Percentiles rank a stretch among this genome's conserved stretches.
phyloP scores from a whole-genome alignment of 2,797 vertebrate species.

The Xerus rutilus region DNA sequence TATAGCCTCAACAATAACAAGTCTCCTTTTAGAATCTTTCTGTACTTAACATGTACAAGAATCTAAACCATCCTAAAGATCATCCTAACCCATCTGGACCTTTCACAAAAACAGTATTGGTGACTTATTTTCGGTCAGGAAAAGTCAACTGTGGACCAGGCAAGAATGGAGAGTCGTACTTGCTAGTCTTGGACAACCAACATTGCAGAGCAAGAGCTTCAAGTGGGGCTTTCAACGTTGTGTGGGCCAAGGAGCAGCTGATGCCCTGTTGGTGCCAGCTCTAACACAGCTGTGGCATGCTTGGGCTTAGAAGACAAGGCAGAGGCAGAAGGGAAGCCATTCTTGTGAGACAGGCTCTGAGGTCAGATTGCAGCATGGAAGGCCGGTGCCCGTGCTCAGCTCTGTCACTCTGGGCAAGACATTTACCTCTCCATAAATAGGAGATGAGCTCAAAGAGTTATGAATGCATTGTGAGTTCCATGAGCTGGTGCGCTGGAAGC shows the following conservation, averaged over 20 bases:
- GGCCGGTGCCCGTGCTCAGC: not conserved
- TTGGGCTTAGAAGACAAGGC: no score
- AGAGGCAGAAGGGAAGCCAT: not conserved
- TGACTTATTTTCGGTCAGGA: not conserved
- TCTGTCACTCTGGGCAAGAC: not conserved
- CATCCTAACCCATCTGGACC: not conserved
- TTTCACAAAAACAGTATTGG: not conserved
- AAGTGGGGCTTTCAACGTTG: not conserved
- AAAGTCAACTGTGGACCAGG: not conserved
- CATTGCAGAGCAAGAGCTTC: not conserved
- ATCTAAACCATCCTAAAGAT: not conserved
- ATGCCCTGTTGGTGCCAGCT: not conserved
- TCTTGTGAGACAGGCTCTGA: not conserved
- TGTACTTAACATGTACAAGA: not conserved
- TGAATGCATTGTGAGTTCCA: not conserved
- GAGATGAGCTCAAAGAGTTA: not conserved
- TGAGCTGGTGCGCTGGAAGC: not conserved
- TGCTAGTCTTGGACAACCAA: not conserved
- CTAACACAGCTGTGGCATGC: fast-evolving
- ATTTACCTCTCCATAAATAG: not conserved
- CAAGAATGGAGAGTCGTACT: not conserved
- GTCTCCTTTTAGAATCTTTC: not conserved
- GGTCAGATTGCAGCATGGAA: no score
- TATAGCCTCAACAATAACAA: not conserved
- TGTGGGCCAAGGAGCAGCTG: not conserved